phyloP scores from a whole-genome alignment of 2,888 invertebrate genomes.

The Eupithecia insigniata region DNA sequence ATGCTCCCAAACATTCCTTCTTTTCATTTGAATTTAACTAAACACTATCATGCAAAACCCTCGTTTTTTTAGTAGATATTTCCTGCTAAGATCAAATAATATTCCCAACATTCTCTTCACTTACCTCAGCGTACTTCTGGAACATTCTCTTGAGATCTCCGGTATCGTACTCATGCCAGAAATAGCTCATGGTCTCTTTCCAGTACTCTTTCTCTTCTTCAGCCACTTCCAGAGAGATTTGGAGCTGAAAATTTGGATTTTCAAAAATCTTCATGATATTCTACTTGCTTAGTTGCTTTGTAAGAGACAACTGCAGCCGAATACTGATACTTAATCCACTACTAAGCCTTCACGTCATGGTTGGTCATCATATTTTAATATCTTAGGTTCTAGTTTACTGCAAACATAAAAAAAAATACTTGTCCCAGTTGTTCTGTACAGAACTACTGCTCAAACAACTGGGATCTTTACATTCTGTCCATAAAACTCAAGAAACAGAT shows the following conservation, averaged over 20 bases:
- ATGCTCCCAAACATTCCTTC: neutral
- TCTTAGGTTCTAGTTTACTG: neutral
- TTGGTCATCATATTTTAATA: neutral
- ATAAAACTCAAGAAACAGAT: neutral
- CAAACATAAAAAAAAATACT: too few relatives aligned
- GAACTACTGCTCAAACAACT: too few relatives aligned
- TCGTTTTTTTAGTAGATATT: neutral
- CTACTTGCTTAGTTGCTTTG: too few relatives aligned
- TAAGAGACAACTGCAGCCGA: neutral
- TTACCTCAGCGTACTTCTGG: constrained; percentile 82
- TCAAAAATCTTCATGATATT: too few relatives aligned
- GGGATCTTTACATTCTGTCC: too few relatives aligned
- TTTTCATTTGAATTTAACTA: neutral
- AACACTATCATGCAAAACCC: neutral
- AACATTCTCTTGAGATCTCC: constrained; percentile 89
- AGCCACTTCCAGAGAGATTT: constrained; percentile 69
- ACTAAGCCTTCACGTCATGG: neutral
- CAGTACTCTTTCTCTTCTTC: constrained; percentile 86
- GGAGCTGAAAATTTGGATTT: constrained; percentile 54
- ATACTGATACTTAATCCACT: neutral
- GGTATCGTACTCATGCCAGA: constrained; percentile 89
- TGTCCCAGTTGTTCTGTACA: too few relatives aligned
- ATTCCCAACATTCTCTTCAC: neutral
- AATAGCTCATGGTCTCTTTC: constrained; percentile 87
- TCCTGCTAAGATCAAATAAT: neutral